Percentiles rank a stretch among this genome's conserved stretches.
Evolutionary conservation across 2,888 invertebrate genomes (phyloP).

Genomic region (Smittia sp.): DNA sequence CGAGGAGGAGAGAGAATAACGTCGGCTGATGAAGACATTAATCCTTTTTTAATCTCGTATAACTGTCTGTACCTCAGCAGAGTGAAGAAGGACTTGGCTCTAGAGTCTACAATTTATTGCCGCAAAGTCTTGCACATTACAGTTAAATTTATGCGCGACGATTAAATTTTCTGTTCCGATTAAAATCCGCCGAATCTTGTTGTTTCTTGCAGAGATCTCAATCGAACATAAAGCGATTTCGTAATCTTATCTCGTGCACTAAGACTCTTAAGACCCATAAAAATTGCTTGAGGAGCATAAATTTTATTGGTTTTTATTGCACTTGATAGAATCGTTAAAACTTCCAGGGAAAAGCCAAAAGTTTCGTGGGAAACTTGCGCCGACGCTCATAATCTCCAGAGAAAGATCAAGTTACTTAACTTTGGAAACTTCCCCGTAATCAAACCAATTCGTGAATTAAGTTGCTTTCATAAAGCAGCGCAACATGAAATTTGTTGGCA

Average conservation of each 20-base stretch:
- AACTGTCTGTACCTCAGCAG: not conserved
- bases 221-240: not conserved
- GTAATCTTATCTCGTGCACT: not conserved
- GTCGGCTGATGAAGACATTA: not conserved
- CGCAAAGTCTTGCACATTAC: not conserved
- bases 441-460: not conserved
- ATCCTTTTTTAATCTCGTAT: not conserved
- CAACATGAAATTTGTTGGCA: not conserved
- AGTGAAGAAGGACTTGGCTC: conserved; percentile 3
- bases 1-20: not conserved
- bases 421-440: not conserved
- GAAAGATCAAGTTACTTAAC: not conserved
- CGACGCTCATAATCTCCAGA: no score
- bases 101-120: not conserved
- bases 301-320: not conserved
- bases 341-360: not conserved
- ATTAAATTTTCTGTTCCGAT: not conserved
- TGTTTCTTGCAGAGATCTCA: not conserved
- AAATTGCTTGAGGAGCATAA: not conserved
- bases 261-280: not conserved
- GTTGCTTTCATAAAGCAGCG: not conserved
- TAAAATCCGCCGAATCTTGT: not conserved
- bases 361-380: no score
- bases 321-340: not conserved
- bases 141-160: not conserved